A percentile compares a stretch with the other conserved stretches of the same genome.
phyloP scores from a whole-genome alignment of 1,140 invertebrate genomes.

The Meloidogyne floridensis region DNA sequence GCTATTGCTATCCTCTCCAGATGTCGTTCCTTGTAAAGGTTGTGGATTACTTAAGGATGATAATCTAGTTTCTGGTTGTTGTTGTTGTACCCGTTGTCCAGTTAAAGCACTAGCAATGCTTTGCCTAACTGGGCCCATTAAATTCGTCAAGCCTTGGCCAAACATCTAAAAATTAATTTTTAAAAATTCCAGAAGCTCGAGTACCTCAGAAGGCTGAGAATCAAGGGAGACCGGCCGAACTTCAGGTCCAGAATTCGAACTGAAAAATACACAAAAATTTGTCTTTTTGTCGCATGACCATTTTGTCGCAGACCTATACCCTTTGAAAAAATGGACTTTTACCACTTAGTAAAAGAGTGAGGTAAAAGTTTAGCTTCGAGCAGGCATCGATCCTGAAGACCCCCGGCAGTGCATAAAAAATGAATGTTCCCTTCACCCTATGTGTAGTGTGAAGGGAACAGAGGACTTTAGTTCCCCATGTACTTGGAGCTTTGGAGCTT shows the following conservation, averaged over 20 bases:
- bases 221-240: conserved; percentile 20
- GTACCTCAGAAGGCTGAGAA: conserved; percentile 31
- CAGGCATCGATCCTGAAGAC: too few relatives aligned
- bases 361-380: too few relatives aligned
- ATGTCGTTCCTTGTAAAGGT: neutral
- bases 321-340: too few relatives aligned
- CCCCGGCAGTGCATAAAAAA: too few relatives aligned
- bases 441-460: too few relatives aligned
- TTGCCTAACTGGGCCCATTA: conserved; percentile 49
- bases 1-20: neutral
- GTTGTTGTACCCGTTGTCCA: neutral
- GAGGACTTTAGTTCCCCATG: too few relatives aligned
- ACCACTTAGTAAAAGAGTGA: too few relatives aligned
- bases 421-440: too few relatives aligned
- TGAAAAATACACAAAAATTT: neutral
- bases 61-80: neutral
- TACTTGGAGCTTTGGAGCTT: too few relatives aligned
- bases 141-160: conserved; percentile 49
- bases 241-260: conserved; percentile 30
- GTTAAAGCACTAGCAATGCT: conserved; percentile 34
- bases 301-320: too few relatives aligned
- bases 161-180: conserved; percentile 35
- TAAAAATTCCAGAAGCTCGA: neutral
- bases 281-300: too few relatives aligned
- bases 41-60: conserved; percentile 8